A percentile compares a stretch with the other conserved stretches of the same genome.
Conservation (phyloP, 1,140 invertebrate genomes). For the Caenorhabditis tropicalis region DNA sequence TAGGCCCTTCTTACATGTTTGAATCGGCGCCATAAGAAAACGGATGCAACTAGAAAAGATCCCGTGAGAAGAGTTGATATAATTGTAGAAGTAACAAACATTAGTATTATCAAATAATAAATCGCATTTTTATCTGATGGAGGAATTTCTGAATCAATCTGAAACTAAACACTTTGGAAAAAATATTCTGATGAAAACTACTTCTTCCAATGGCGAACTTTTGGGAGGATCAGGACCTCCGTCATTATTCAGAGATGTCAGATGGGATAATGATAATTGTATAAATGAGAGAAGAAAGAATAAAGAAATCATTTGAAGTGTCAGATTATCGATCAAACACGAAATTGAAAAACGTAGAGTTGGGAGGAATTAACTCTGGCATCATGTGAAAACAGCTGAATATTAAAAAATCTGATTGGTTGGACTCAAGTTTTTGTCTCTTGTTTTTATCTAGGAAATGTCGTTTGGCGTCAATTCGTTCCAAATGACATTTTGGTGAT, state of each 20-base stretch:
- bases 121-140: background rate
- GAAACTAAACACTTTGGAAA: background rate
- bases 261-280: background rate
- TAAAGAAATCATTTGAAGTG: background rate
- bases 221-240: background rate
- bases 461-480: background rate
- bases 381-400: background rate
- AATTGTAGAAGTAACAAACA: background rate
- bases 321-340: background rate
- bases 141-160: slow-evolving; percentile 5
- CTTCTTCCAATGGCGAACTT: background rate
- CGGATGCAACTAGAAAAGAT: background rate
- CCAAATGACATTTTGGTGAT: no score
- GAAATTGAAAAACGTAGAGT: background rate
- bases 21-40: background rate
- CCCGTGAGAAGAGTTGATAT: background rate
- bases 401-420: background rate
- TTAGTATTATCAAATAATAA: background rate
- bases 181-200: background rate
- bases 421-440: background rate
- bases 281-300: background rate
- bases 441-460: no score
- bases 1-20: slow-evolving; percentile 12
- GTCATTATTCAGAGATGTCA: background rate
- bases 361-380: background rate